Evolutionary conservation across 2,797 vertebrate species (phyloP), one percentile per base, ranked within the genome.

Genomic region (Lates japonicus): DNA sequence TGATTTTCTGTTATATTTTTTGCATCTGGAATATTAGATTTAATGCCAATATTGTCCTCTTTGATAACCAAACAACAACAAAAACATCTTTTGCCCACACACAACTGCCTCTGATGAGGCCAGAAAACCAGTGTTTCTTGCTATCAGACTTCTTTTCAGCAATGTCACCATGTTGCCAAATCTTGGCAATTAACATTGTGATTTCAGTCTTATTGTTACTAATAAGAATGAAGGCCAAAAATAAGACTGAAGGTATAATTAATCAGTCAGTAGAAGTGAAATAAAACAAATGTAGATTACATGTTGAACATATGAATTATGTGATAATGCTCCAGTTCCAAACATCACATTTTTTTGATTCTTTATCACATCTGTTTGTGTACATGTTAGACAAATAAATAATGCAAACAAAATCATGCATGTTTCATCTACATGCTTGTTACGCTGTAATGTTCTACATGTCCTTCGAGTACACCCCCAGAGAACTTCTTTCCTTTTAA

Each of bases 401-500:
- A 70, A 76, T 39, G 14, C 49, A 63, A 41, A 54, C 3, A 42
- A 14, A 42, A 19, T 33, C 57, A 64, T 39, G 31, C 25, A 35
- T 49, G 44, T 46, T 54, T 46, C 51, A 25, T 29, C 22, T 69
- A 6, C 73, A 39, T 20, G 11, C 54, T 70, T 64, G 51, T 74
- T 72, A 22, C 61, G n/a, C 8, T 0, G 57, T 64, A 48, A 69
- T 75, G 62, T 67, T 58, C 69, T 67, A 70, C 52, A 52, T 37
- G 68, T 72, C 67, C 78, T 78, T 59, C 31, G 20, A 84, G 78
- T 75, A 64, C 58, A 78, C 71, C 41, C 63, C 63, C 39, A 29
- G 78, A 80, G 46, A 83, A 76, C 31, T 31, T 58, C 58, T 74
- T 73, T 57, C 64, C 29, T 51, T 80, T 77, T 59, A 74, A 79